Percentiles rank a stretch among this genome's conserved stretches.
Evolutionary conservation across 2,888 invertebrate genomes (phyloP).

Genomic region (Cenopis cana): DNA sequence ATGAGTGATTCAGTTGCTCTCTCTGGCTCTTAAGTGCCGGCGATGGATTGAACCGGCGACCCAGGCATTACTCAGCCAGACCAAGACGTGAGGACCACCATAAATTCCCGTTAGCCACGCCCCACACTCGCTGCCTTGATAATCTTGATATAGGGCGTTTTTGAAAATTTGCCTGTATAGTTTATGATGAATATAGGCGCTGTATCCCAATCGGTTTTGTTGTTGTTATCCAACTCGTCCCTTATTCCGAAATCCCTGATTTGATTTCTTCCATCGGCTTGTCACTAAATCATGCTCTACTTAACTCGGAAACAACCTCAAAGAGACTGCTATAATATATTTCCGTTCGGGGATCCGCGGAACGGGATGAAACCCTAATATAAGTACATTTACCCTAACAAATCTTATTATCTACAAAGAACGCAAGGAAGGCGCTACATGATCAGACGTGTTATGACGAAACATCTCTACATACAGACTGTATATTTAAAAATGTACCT

Average conservation of each 20-base stretch:
- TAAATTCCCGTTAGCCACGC: too few relatives aligned
- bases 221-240: neutral
- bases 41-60: too few relatives aligned
- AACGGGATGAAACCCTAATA: neutral
- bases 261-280: constrained; percentile 6
- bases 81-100: too few relatives aligned
- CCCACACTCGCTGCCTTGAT: too few relatives aligned
- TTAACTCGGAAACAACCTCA: constrained; percentile 17
- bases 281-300: constrained; percentile 24
- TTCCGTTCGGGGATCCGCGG: constrained; percentile 12
- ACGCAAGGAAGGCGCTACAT: neutral
- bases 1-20: too few relatives aligned
- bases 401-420: neutral
- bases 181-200: too few relatives aligned
- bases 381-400: neutral
- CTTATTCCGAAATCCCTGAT: neutral
- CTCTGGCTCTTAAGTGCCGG: too few relatives aligned
- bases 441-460: neutral
- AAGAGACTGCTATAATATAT: constrained; percentile 28
- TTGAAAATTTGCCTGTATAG: too few relatives aligned
- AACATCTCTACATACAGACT: neutral
- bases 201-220: too few relatives aligned
- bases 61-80: too few relatives aligned
- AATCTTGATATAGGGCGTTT: too few relatives aligned
- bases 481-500: too few relatives aligned